Percentiles rank a stretch among this genome's conserved stretches.
phyloP scores from a whole-genome alignment of 2,113 vertebrate species.

The Coturnix japonica region DNA sequence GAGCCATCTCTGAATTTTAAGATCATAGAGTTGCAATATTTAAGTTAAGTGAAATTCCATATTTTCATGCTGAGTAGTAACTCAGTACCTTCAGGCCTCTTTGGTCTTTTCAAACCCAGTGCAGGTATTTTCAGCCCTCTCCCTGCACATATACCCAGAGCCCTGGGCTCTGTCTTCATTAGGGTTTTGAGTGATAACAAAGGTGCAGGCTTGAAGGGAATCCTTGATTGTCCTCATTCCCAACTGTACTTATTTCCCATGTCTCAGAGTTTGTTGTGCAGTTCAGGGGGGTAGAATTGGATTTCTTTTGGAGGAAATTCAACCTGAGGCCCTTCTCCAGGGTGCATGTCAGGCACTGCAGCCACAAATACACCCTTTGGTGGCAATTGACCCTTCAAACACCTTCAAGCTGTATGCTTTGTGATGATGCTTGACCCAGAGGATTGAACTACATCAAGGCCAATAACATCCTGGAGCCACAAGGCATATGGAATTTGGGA shows the following conservation, averaged over 20 bases:
- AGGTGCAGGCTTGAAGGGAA: background rate
- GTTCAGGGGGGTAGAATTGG: fast-evolving
- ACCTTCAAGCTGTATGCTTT: background rate
- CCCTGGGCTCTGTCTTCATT: background rate
- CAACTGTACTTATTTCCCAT: background rate
- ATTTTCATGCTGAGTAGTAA: background rate
- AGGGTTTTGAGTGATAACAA: background rate
- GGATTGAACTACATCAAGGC: background rate
- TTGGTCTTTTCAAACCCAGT: background rate
- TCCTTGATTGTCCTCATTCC: background rate
- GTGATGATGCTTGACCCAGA: background rate
- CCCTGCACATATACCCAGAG: background rate
- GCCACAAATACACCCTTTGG: fast-evolving
- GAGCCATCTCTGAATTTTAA: background rate
- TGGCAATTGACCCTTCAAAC: background rate
- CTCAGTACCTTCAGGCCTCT: background rate
- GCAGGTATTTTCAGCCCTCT: background rate
- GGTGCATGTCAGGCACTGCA: background rate
- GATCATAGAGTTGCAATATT: background rate
- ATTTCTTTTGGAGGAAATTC: background rate
- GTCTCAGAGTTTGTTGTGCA: background rate
- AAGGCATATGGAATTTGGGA: background rate
- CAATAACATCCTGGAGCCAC: background rate
- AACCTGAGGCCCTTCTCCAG: fast-evolving
- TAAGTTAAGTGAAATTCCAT: background rate